Base-by-base conservation (phyloP, 2,113 vertebrate genomes). In the Lasiurus borealis region DNA sequence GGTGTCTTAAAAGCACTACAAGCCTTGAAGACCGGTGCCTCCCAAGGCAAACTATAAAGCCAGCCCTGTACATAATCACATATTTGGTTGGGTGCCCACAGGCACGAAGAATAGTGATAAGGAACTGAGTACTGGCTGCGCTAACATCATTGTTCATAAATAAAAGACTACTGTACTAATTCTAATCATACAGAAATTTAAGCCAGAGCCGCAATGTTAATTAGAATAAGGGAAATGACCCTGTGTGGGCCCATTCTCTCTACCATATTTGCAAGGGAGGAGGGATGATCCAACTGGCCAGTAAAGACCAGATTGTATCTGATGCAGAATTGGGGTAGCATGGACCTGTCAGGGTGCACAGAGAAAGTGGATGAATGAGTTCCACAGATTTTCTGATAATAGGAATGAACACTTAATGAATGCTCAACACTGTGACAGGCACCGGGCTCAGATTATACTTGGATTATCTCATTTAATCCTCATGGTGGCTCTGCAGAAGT, bases 401-500 rank as follows among this genome's bases (percentile, higher is more conserved):
- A 59, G 34, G 29, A 64, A 73, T 75, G 50, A 64, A 50, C 5
- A 0, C 54, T 85, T 69, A 46, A 0, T 91, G 93, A 93, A 48
- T 10, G 80, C 3, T 40, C 64, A 16, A 16, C 75, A 29, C 77
- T 19, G 85, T 23, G 82, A 81, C 76, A 27, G 71, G 77, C 0
- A 0, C 76, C 0, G 1, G 82, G 68, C 82, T 96, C 85, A 95
- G 91, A 59, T 69, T 92, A 88, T 76, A 80, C 89, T 14, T 0
- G 3, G 91, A 93, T 96, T 94, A 96, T 84, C 44, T 71, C 89
- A 3, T 59, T 91, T 95, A 91, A 95, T 96, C 95, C 93, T 88
- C 54, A 8, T 16, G 14, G 73, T 29, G 8, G 82, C 54, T 59
- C 83, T 19, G 0, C 0, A 6, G 15, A 52, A 64, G 87, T 89